These are phyloP conservation scores for Lutraria rhynchaena DNA, from an alignment of 1,140 invertebrate species.

Conservation along the genomic window DNA sequence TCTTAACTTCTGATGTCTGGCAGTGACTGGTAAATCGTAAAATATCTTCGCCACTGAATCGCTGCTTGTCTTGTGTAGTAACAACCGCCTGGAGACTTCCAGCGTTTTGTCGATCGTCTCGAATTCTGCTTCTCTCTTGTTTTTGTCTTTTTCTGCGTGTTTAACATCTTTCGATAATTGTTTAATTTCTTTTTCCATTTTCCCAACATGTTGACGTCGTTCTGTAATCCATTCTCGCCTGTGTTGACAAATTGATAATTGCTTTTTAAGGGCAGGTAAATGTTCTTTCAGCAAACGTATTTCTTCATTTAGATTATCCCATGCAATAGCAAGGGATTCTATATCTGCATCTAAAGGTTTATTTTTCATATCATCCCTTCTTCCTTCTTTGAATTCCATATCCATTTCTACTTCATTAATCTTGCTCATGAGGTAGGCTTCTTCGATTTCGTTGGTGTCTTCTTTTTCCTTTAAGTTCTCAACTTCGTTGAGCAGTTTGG, in stretches of 20 bases:
- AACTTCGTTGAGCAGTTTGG: constrained; percentile 52
- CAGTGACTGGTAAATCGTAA: constrained; percentile 66
- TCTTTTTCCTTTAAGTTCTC: constrained; percentile 63
- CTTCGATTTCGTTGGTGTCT: constrained; percentile 59
- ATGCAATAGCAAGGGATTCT: constrained; percentile 59
- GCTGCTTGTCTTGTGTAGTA: constrained; percentile 67
- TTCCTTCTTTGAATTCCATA: constrained; percentile 70
- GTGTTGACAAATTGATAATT: constrained; percentile 58
- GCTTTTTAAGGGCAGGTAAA: constrained; percentile 59
- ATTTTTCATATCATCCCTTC: constrained; percentile 61
- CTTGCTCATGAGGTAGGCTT: constrained; percentile 62
- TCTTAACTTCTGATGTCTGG: constrained; percentile 57
- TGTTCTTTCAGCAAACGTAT: constrained; percentile 64
- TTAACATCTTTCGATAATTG: constrained; percentile 53
- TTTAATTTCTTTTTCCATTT: constrained; percentile 55
- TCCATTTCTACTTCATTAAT: constrained; percentile 68
- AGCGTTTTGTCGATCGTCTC: constrained; percentile 60
- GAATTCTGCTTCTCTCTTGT: constrained; percentile 59
- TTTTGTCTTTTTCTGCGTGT: constrained; percentile 51
- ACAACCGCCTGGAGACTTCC: constrained; percentile 65
- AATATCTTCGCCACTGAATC: constrained; percentile 72
- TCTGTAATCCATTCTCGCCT: constrained; percentile 68
- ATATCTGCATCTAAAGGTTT: constrained; percentile 52
- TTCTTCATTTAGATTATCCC: constrained; percentile 66
- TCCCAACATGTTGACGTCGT: constrained; percentile 49